Evolutionary conservation across 2,888 invertebrate species (phyloP), one percentile per base, ranked within the genome.

Genomic region (Idaea aversata): DNA sequence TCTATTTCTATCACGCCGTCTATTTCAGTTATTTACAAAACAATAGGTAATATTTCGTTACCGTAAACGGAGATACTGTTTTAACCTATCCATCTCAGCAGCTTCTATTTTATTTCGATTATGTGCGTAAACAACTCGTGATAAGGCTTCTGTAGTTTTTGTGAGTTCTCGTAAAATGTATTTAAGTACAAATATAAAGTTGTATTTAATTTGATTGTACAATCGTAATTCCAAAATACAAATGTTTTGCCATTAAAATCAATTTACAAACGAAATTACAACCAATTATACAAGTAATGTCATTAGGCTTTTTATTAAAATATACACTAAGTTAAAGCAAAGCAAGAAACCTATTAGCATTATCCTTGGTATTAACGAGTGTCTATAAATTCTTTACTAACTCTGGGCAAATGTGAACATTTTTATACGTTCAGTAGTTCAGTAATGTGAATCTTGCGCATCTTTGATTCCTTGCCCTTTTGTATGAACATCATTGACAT

Each of bases 401-500:
- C 34, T 59, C 5, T 59, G n/a, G 10, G 38, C 15, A 58, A 34
- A 58, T 47, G 47, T 47, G 7, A 47, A 47, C 47, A 47, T 47
- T 47, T 47, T 47, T 47, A 7, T 47, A 47, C 47, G 47, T 47
- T 47, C 47, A 47, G 47, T 47, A 47, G 47, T 47, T 47, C 47
- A 47, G 47, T 13, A 13, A 47, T 47, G 47, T 47, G 47, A 47
- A 47, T 59, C 25, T 59, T 25, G 59, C 59, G 59, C 59, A 59
- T 59, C 59, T 59, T 16, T 34, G 34, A 59, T 59, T 59, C 16
- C 34, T 59, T 59, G 59, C 59, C 59, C 59, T 59, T 59, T 59
- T 59, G 59, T 34, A 69, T 65, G 67, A 63, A 63, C 73, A 71
- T 69, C 65, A 70, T 68, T 74, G 71, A 71, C 73, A 74, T 74